Evolutionary conservation across 2,113 vertebrate species (phyloP).

Genomic region (Hassar affinis): DNA sequence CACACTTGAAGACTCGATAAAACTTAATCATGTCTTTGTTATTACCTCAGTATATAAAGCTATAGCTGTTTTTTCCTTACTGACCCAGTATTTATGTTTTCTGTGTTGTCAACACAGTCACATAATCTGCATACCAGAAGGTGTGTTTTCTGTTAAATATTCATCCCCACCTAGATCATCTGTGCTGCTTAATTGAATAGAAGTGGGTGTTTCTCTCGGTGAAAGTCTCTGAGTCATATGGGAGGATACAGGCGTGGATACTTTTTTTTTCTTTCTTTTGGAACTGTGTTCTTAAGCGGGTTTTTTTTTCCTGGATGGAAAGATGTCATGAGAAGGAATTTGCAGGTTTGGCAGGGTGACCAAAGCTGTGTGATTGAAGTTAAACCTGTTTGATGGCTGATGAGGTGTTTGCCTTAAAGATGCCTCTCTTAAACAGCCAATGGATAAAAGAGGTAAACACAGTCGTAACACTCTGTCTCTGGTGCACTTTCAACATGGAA

Average conservation of each 20-base stretch:
- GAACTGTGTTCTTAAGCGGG: constrained; percentile 29
- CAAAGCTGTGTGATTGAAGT: constrained; percentile 17
- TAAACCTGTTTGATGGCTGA: constrained; percentile 68
- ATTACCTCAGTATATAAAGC: background rate
- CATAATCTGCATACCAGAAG: constrained; percentile 27
- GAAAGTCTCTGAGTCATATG: constrained; percentile 43
- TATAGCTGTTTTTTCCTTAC: background rate
- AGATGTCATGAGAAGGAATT: constrained; percentile 34
- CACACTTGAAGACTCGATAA: background rate
- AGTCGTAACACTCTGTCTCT: background rate
- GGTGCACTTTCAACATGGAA: constrained; percentile 15
- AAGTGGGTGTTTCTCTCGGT: background rate
- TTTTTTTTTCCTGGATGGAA: constrained; percentile 17
- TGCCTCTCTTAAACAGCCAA: constrained; percentile 12
- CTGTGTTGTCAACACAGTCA: background rate
- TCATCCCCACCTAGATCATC: constrained; percentile 38
- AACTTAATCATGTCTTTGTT: background rate
- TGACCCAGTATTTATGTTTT: background rate
- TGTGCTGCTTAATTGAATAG: constrained; percentile 15
- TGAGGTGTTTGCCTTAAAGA: constrained; percentile 21
- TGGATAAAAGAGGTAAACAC: constrained; percentile 35
- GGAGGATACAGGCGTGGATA: constrained; percentile 36
- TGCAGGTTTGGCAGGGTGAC: constrained; percentile 5
- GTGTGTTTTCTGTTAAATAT: constrained; percentile 21
- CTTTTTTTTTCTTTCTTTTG: constrained; percentile 17